phyloP scores from a whole-genome alignment of 2,797 vertebrate genomes.

The Ctenochaetus hawaiiensis region DNA sequence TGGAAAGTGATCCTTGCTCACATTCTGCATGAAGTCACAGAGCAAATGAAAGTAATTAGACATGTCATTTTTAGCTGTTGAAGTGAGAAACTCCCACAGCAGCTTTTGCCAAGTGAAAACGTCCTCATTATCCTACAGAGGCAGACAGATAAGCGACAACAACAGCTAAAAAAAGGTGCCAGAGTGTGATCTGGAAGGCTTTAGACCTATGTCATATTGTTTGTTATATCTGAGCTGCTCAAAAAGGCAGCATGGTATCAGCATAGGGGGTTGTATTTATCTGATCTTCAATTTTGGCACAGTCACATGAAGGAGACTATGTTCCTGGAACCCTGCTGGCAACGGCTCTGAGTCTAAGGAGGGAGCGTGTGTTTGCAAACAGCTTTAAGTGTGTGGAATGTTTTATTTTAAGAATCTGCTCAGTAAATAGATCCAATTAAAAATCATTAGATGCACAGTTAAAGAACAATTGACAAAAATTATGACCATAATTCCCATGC shows the following conservation, averaged over 20 bases:
- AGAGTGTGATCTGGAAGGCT: constrained; percentile 1
- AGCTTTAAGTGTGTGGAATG: constrained; percentile 33
- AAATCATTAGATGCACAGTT: constrained; percentile 34
- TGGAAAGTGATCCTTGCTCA: background rate
- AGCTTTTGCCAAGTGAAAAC: background rate
- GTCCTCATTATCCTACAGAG: background rate
- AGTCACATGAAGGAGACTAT: constrained; percentile 47
- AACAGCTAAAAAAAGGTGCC: background rate
- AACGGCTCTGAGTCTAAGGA: constrained; percentile 19
- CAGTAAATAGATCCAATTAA: constrained; percentile 22
- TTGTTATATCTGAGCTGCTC: constrained; percentile 46
- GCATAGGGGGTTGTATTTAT: constrained; percentile 57
- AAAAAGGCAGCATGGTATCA: constrained; percentile 30
- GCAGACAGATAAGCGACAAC: background rate
- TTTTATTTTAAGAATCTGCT: constrained; percentile 55
- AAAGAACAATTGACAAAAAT: background rate
- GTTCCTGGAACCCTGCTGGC: constrained; percentile 44
- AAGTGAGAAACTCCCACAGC: constrained; percentile 3
- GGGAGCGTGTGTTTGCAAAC: constrained; percentile 56
- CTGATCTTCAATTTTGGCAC: constrained; percentile 25
- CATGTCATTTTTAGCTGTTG: background rate
- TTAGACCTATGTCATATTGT: constrained; percentile 20
- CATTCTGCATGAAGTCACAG: background rate
- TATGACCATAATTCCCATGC: too few species aligned
- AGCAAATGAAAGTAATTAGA: background rate